Evolutionary conservation across 2,797 vertebrate species (phyloP), one percentile per base, ranked within the genome.

Genomic region (Gephyroberyx darwinii): DNA sequence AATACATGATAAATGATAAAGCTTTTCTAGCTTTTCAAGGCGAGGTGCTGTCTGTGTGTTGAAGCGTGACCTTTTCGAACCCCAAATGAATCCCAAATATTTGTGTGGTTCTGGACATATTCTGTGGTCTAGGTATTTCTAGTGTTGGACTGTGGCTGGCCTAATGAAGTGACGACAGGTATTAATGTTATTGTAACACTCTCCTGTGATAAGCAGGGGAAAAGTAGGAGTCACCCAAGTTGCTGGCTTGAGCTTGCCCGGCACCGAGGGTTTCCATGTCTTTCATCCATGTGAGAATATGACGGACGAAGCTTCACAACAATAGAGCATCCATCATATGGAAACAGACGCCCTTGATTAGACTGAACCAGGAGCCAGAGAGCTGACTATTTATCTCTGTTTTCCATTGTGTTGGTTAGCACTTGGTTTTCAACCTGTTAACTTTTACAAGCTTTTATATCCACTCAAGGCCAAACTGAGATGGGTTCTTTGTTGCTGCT

Each of bases 281-380:
- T 88, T 79, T 86, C 72, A 78, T 80, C 80, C 58, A 4, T 37
- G 72, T 70, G 82, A 84, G 72, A 58, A 35, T 20, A 37, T 12
- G 83, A 88, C 85, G 84, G 71, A 74, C 50, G 2, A 76, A 80
- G 81, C 77, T 74, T 84, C 74, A 52, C 67, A 82, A 80, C 84
- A 85, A 76, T 85, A 81, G 78, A 68, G 65, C 19, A 33, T 45
- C 22, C 57, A 45, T 35, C 66, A n/a, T 77, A 73, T 82, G 82
- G 82, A 87, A 86, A 90, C 80, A 78, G 76, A 58, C 63, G 67
- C 80, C 82, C 68, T 86, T 83, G 73, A 86, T 85, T 77, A 74
- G 74, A 84, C 86, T 80, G 47, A 75, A 54, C 72, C 60, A 69
- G 79, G 77, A 74, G 85, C 81, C 71, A 78, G 55, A 74, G 48